phyloP scores from a whole-genome alignment of 2,113 vertebrate genomes.

The Scolopax mira region DNA sequence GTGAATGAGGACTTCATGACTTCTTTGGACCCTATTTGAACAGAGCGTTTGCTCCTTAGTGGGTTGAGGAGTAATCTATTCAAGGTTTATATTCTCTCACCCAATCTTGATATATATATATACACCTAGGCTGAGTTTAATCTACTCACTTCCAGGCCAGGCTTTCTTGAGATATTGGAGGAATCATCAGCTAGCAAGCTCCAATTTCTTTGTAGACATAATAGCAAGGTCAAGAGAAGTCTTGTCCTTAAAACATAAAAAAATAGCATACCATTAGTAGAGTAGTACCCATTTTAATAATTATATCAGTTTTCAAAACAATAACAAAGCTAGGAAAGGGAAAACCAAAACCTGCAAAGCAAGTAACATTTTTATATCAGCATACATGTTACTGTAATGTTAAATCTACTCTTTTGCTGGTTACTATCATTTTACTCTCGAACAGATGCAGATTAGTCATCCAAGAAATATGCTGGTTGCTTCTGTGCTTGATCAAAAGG shows the following conservation, averaged over 20 bases:
- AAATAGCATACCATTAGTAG: background rate
- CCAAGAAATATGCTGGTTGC: background rate
- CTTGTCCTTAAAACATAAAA: background rate
- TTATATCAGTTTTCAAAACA: background rate
- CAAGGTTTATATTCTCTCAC: background rate
- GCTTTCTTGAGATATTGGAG: background rate
- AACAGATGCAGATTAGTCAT: background rate
- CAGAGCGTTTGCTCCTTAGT: background rate
- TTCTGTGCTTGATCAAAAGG: background rate
- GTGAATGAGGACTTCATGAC: background rate
- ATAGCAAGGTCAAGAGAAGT: background rate
- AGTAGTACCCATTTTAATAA: background rate
- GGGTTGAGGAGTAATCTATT: background rate
- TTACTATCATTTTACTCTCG: background rate
- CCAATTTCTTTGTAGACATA: background rate
- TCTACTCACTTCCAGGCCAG: background rate
- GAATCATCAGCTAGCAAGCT: background rate
- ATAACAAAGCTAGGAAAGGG: background rate
- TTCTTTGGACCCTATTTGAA: rapidly evolving
- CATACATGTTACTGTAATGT: background rate
- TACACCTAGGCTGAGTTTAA: background rate
- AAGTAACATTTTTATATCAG: background rate
- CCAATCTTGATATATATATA: background rate
- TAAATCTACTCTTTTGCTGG: background rate
- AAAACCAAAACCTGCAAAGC: background rate